Evolutionary conservation across 2,888 invertebrate genomes (phyloP).

Genomic region (Cataglyphis rosenhaueri): DNA sequence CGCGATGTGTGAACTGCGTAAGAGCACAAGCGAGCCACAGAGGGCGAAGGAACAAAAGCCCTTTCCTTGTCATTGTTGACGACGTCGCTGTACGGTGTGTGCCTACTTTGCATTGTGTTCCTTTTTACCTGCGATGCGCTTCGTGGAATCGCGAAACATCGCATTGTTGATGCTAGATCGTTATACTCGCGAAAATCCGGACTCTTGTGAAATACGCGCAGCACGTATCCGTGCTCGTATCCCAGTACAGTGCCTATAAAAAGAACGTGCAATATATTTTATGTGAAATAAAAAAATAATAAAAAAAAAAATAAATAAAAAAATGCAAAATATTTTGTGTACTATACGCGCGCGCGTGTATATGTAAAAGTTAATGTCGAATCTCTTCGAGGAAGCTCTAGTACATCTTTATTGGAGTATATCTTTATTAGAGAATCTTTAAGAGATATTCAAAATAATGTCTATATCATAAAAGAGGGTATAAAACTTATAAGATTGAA

Average conservation of each 20-base stretch:
- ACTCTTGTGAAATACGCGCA: slow-evolving; percentile 14
- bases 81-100: slow-evolving; percentile 53
- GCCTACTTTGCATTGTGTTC: slow-evolving; percentile 68
- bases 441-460: neutral
- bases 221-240: neutral
- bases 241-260: neutral
- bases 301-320: neutral
- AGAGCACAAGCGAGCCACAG: slow-evolving; percentile 53
- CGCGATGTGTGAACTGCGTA: slow-evolving; percentile 64
- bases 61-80: slow-evolving; percentile 66
- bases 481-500: neutral
- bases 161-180: slow-evolving; percentile 67
- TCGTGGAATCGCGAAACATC: slow-evolving; percentile 65
- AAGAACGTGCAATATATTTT: neutral
- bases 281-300: slow-evolving; percentile 6
- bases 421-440: neutral
- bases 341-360: neutral
- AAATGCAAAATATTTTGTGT: neutral
- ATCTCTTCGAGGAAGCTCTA: neutral
- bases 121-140: slow-evolving; percentile 66
- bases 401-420: neutral
- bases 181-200: slow-evolving; percentile 55
- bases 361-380: slow-evolving; percentile 10
- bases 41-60: slow-evolving; percentile 77
- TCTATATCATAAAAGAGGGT: neutral